Conservation (phyloP, 2,113 vertebrate genomes). For the Motacilla alba region DNA sequence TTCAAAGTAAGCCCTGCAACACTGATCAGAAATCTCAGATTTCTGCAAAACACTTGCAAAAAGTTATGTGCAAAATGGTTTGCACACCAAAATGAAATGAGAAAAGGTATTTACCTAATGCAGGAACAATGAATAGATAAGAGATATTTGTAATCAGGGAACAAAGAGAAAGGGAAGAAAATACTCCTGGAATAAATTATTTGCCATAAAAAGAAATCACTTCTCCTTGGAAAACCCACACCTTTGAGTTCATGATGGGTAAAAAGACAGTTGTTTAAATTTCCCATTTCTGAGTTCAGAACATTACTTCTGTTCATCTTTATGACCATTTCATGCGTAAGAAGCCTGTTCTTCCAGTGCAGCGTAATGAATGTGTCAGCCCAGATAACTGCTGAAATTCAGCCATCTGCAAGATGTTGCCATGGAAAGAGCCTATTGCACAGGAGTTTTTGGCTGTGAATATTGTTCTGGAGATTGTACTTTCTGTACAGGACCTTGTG, state of each 20-base stretch:
- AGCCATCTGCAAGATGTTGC: background rate
- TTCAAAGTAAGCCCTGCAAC: background rate
- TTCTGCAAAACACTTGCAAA: background rate
- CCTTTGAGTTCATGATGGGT: background rate
- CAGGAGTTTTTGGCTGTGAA: background rate
- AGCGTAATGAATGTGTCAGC: background rate
- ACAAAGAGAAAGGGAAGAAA: background rate
- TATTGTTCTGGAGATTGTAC: background rate
- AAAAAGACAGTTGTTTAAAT: background rate
- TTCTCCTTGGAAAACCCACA: background rate
- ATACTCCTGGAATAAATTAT: background rate
- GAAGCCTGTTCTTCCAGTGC: background rate
- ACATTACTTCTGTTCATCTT: background rate
- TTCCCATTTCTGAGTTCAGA: background rate
- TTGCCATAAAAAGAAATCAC: background rate
- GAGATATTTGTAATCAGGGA: background rate
- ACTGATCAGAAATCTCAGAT: background rate
- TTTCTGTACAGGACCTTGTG: background rate
- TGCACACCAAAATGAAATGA: background rate
- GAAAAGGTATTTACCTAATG: background rate
- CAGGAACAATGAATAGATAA: background rate
- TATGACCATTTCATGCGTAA: background rate
- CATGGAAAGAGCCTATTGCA: background rate
- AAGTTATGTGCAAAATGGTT: background rate
- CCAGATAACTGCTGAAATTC: background rate